These are phyloP conservation scores for Ylistrum balloti DNA, from an alignment of 1,140 invertebrate species.

Conservation along the genomic window DNA sequence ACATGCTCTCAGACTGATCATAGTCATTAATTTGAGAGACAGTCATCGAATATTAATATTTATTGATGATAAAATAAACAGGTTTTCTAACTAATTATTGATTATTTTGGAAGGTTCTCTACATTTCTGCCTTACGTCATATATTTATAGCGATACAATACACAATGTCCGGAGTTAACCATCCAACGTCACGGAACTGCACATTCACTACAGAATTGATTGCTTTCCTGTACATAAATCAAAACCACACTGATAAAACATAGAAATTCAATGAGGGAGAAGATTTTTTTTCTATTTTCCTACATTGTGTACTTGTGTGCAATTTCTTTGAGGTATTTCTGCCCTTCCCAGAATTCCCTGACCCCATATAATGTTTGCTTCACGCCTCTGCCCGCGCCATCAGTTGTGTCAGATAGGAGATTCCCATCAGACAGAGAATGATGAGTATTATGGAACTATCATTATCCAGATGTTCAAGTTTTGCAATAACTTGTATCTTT, in stretches of 20 bases:
- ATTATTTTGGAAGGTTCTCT: background rate
- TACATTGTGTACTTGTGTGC: background rate
- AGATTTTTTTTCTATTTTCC: background rate
- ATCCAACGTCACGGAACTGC: background rate
- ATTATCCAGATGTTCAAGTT: slow-evolving; percentile 1
- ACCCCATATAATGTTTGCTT: background rate
- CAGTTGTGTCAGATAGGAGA: background rate
- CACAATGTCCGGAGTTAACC: background rate
- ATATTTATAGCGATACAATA: background rate
- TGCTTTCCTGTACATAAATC: background rate
- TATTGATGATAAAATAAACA: background rate
- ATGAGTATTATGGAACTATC: background rate
- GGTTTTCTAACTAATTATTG: background rate
- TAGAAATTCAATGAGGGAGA: background rate
- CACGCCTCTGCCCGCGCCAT: background rate
- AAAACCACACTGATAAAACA: background rate
- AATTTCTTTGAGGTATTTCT: background rate
- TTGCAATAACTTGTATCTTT: background rate
- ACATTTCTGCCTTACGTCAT: background rate
- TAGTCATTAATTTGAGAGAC: background rate
- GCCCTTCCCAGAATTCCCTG: background rate
- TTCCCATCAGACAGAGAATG: slow-evolving; percentile 9
- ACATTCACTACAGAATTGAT: background rate
- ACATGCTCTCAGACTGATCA: background rate
- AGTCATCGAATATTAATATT: background rate